Conservation (phyloP, 2,888 invertebrate genomes). For the Volucella inanis region DNA sequence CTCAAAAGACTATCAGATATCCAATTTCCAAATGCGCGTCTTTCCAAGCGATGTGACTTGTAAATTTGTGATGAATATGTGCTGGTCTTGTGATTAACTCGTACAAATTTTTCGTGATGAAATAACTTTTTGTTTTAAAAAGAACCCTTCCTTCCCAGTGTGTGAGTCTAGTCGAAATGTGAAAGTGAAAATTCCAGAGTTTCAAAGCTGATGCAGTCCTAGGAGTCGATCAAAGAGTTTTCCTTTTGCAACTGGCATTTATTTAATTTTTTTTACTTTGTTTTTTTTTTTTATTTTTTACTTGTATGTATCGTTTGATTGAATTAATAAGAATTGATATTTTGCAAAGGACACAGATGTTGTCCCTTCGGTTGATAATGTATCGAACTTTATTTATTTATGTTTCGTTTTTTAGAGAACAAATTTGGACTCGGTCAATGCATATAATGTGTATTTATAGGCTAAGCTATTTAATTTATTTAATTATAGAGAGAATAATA, state of each 20-base stretch:
- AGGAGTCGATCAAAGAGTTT: conserved; percentile 9
- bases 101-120: conserved; percentile 59
- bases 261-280: conserved; percentile 15
- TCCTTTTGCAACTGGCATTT: conserved; percentile 51
- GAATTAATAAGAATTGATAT: conserved; percentile 29
- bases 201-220: too few relatives aligned
- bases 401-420: background rate
- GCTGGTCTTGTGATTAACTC: conserved; percentile 45
- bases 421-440: conserved; percentile 57
- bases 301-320: conserved; percentile 23
- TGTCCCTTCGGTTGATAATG: background rate
- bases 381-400: conserved; percentile 40
- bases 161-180: conserved; percentile 60
- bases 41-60: conserved; percentile 13
- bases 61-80: conserved; percentile 25
- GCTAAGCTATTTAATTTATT: conserved; percentile 45
- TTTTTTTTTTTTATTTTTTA: background rate
- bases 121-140: conserved; percentile 16
- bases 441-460: conserved; percentile 51
- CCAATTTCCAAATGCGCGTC: conserved; percentile 1
- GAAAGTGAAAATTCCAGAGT: background rate
- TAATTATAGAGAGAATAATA: conserved; percentile 29
- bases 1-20: background rate
- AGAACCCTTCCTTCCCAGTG: conserved; percentile 21
- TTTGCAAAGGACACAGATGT: background rate